Evolutionary conservation across 53 echinoderm and acorn worm species (phyloP).

Genomic region (Astropecten irregularis): DNA sequence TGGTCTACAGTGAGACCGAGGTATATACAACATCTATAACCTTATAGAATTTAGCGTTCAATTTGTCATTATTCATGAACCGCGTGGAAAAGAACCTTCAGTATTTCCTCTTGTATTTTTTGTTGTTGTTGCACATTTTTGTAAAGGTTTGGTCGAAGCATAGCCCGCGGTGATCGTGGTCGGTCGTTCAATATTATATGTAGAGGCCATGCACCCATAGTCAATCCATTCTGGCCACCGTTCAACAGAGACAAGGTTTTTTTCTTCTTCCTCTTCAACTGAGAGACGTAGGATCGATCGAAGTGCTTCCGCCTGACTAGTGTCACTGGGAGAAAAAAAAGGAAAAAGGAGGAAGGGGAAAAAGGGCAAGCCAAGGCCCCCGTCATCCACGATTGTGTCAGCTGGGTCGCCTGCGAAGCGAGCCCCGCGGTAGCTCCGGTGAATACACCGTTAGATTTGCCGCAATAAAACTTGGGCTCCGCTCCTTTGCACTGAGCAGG

Average conservation of each 20-base stretch:
- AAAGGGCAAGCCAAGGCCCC: background rate
- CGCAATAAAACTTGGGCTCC: slow-evolving; percentile 47
- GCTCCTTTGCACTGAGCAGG: slow-evolving; percentile 43
- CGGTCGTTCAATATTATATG: slow-evolving; percentile 32
- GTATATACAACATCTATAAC: too few species aligned
- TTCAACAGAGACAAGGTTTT: too few species aligned
- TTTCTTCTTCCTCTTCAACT: too few species aligned
- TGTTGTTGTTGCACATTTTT: slow-evolving; percentile 5
- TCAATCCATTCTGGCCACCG: too few species aligned
- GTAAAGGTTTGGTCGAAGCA: slow-evolving; percentile 31
- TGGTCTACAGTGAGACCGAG: too few species aligned
- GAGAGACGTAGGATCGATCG: slow-evolving; percentile 34
- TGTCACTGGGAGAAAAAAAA: background rate
- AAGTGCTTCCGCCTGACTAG: slow-evolving; percentile 42
- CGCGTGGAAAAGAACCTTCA: background rate
- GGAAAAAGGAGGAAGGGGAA: background rate
- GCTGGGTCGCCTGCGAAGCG: slow-evolving; percentile 42
- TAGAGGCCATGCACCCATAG: slow-evolving; percentile 1
- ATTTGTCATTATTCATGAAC: slow-evolving; percentile 3
- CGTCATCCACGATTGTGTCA: slow-evolving; percentile 42
- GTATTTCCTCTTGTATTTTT: too few species aligned
- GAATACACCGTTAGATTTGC: slow-evolving; percentile 35
- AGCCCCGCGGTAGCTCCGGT: slow-evolving; percentile 30
- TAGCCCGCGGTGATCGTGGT: slow-evolving; percentile 10
- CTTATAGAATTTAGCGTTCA: too few species aligned